These are phyloP conservation scores for Zosterops hypoxanthus DNA, from an alignment of 2,113 vertebrate genomes.

Conservation along the genomic window DNA sequence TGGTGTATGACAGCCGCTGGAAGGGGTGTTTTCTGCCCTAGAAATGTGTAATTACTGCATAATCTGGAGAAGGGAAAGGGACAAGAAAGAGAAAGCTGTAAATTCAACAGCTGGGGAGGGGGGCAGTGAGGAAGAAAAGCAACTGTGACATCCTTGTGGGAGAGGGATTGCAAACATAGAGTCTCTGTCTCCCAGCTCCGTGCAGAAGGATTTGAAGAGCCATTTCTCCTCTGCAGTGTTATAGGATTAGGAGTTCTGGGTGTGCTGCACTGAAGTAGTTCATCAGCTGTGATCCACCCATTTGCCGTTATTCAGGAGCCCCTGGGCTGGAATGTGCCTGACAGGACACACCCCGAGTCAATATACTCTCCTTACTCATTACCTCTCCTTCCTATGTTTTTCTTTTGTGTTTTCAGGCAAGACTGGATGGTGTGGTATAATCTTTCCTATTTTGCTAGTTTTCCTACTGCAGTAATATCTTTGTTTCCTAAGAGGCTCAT, in stretches of 20 bases:
- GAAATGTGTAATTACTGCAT: neutral
- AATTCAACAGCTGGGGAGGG: neutral
- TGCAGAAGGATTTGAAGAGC: neutral
- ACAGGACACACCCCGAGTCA: accelerated
- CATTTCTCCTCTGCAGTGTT: accelerated
- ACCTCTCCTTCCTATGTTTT: neutral
- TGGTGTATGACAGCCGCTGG: neutral
- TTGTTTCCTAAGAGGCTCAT: neutral
- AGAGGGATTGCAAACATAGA: neutral
- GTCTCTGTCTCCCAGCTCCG: neutral
- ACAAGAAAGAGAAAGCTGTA: neutral
- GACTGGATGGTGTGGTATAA: neutral
- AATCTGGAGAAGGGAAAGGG: neutral
- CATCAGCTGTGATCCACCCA: neutral
- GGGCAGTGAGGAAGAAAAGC: neutral
- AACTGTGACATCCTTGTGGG: neutral
- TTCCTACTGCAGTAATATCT: neutral
- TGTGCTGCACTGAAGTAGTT: neutral
- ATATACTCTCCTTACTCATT: accelerated
- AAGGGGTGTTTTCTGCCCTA: neutral
- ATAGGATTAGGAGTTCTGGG: neutral
- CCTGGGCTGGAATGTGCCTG: neutral
- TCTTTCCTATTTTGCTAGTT: neutral
- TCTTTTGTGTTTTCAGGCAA: neutral
- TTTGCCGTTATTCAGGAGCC: neutral